A percentile compares a stretch with the other conserved stretches of the same genome.
Conservation (phyloP, 2,113 vertebrate genomes). For the Thunnus thynnus region DNA sequence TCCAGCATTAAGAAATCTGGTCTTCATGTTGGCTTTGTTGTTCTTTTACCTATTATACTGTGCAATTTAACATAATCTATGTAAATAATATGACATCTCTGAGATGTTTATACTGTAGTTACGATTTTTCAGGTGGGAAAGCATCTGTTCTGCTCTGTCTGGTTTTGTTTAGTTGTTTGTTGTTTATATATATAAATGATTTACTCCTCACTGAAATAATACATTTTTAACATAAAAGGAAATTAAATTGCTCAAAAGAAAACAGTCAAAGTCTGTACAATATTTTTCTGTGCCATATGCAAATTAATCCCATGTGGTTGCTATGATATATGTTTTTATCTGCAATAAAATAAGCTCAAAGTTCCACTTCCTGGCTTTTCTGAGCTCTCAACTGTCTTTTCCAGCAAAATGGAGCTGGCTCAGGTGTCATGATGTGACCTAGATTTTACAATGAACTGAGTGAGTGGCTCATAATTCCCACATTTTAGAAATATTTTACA, state of each 20-base stretch:
- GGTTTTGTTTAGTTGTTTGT: not conserved
- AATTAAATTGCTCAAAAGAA: slow-evolving; percentile 1
- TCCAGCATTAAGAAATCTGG: not conserved
- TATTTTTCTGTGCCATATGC: too few species aligned
- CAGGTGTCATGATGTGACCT: too few species aligned
- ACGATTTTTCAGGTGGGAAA: too few species aligned
- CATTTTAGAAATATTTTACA: not conserved
- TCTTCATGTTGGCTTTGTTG: not conserved
- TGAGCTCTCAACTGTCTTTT: not conserved
- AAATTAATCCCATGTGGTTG: not conserved
- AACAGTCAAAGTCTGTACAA: not conserved
- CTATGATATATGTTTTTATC: not conserved
- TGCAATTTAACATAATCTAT: not conserved
- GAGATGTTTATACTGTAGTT: too few species aligned
- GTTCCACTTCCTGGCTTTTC: not conserved
- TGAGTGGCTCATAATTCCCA: not conserved
- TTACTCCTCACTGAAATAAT: too few species aligned
- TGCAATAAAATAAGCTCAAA: not conserved
- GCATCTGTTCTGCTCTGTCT: not conserved
- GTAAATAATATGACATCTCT: too few species aligned
- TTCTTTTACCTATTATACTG: not conserved
- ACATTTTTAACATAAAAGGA: not conserved
- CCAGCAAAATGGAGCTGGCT: too few species aligned
- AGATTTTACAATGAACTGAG: not conserved
- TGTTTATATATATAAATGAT: too few species aligned